Percentiles rank a stretch among this genome's conserved stretches.
Evolutionary conservation across 2,888 invertebrate genomes (phyloP).

Genomic region (Stenotaenia linearis): DNA sequence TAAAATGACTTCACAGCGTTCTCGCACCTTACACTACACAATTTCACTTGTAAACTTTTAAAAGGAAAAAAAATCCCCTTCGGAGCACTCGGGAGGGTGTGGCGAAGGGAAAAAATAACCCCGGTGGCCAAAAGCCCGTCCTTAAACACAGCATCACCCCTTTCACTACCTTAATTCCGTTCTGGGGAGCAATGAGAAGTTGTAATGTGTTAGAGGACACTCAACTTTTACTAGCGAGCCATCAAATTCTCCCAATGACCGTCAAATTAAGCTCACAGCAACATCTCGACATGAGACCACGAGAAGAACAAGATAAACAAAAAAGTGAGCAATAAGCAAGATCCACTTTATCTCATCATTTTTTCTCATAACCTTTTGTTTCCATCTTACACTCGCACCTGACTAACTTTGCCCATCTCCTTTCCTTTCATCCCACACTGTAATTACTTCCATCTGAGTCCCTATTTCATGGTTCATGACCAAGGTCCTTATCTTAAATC

Average conservation of each 20-base stretch:
- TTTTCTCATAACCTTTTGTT: background rate
- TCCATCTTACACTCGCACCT: background rate
- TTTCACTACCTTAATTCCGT: background rate
- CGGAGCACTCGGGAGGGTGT: background rate
- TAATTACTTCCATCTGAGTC: slow-evolving; percentile 6
- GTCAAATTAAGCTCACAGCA: background rate
- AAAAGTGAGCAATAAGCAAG: background rate
- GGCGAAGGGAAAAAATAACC: background rate
- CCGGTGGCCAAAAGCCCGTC: background rate
- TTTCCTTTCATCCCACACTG: background rate
- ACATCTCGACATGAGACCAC: background rate
- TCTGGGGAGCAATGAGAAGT: background rate
- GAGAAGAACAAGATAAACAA: background rate
- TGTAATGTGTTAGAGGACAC: background rate
- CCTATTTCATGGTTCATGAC: slow-evolving; percentile 9
- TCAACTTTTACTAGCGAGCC: background rate
- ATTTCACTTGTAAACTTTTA: too few relatives aligned
- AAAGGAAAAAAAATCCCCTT: background rate
- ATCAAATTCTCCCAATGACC: slow-evolving; percentile 6
- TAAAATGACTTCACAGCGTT: too few relatives aligned
- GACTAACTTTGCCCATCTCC: background rate
- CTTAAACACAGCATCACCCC: background rate
- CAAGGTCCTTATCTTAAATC: background rate
- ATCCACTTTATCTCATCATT: background rate
- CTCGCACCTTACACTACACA: too few relatives aligned